phyloP scores from a whole-genome alignment of 53 echinoderm and acorn worm genomes.

The Arbacia lixula region DNA sequence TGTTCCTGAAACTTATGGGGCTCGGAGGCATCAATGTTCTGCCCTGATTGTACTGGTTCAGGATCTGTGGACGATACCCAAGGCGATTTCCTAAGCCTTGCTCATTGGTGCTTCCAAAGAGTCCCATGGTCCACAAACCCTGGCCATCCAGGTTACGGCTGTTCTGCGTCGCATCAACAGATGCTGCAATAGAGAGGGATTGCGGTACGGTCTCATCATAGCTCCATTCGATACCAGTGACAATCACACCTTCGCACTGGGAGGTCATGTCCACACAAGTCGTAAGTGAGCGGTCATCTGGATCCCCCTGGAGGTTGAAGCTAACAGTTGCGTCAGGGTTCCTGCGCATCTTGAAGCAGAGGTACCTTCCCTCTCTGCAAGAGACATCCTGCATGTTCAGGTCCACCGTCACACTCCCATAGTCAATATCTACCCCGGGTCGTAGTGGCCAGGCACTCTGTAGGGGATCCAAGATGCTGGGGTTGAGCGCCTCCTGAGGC shows the following conservation, averaged over 20 bases:
- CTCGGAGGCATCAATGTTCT: conserved; percentile 62
- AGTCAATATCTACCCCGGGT: conserved; percentile 73
- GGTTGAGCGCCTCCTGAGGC: conserved; percentile 10
- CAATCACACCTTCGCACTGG: conserved; percentile 70
- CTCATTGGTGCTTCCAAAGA: conserved; percentile 68
- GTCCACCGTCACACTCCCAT: conserved; percentile 60
- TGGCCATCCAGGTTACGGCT: conserved; percentile 72
- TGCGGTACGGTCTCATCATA: conserved; percentile 62
- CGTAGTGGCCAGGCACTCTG: conserved; percentile 51
- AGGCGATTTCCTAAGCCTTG: conserved; percentile 71
- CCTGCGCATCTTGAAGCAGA: conserved; percentile 81
- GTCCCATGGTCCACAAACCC: conserved; percentile 82
- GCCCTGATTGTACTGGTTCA: conserved; percentile 71
- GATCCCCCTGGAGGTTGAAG: conserved; percentile 70
- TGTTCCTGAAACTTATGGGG: conserved; percentile 63
- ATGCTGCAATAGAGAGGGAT: conserved; percentile 69
- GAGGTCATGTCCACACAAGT: conserved; percentile 62
- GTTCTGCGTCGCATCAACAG: conserved; percentile 60
- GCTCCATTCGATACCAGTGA: conserved; percentile 76
- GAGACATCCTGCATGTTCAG: conserved; percentile 76
- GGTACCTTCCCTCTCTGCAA: conserved; percentile 68
- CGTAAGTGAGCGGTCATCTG: conserved; percentile 73
- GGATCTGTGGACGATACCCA: conserved; percentile 73
- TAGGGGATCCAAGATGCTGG: conserved; percentile 49
- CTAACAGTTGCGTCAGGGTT: conserved; percentile 79